Percentiles rank a stretch among this genome's conserved stretches.
Conservation (phyloP, 2,113 vertebrate genomes). For the Amphilophus citrinellus region DNA sequence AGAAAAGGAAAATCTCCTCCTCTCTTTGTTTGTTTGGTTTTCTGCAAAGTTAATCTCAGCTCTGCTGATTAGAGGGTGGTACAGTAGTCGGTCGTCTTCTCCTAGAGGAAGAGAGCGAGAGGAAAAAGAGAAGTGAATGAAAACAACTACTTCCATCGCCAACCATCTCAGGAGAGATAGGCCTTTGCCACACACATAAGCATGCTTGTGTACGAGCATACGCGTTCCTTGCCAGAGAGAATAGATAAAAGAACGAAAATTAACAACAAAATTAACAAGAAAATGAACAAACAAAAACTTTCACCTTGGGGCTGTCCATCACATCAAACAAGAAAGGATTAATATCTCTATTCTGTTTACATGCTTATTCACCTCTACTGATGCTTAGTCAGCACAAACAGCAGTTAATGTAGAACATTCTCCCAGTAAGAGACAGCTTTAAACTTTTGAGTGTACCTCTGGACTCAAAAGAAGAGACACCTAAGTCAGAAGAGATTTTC, state of each 20-base stretch:
- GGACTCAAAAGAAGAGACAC: not conserved
- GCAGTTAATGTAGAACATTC: not conserved
- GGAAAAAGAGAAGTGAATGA: not conserved
- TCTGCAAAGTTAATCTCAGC: constrained; percentile 65
- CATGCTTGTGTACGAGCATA: not conserved
- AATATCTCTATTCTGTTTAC: constrained; percentile 49
- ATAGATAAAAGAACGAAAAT: constrained; percentile 52
- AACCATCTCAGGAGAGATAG: constrained; percentile 47
- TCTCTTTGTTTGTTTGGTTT: constrained; percentile 66
- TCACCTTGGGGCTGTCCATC: constrained; percentile 43
- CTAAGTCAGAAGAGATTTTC: not conserved
- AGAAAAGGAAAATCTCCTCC: constrained; percentile 54
- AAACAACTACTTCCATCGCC: constrained; percentile 45
- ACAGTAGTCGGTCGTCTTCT: constrained; percentile 38
- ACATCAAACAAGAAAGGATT: constrained; percentile 42
- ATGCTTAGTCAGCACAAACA: constrained; percentile 36
- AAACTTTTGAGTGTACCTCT: not conserved
- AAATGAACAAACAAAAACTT: constrained; percentile 42
- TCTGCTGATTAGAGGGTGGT: constrained; percentile 68
- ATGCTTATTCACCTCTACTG: constrained; percentile 26
- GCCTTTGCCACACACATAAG: constrained; percentile 41
- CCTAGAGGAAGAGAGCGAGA: constrained; percentile 22
- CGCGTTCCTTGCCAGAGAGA: not conserved
- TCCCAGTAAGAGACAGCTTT: constrained; percentile 3
- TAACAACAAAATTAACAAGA: constrained; percentile 36